These are phyloP conservation scores for Trinectes maculatus DNA, from an alignment of 2,113 vertebrate species.

Conservation along the genomic window DNA sequence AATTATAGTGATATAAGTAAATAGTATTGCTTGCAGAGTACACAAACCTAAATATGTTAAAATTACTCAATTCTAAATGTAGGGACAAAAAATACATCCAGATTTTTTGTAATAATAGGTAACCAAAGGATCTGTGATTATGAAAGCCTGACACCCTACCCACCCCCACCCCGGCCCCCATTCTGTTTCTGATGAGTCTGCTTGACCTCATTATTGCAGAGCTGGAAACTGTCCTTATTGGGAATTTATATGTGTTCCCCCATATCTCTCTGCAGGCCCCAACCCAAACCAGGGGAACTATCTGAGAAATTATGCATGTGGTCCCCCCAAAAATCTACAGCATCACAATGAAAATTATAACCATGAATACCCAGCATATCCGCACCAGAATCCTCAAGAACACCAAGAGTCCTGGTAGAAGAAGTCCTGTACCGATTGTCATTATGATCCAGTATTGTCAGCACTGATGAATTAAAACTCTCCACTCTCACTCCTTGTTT, in stretches of 20 bases:
- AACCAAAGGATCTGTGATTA: neutral
- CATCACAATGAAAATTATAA: neutral
- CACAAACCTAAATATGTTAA: neutral
- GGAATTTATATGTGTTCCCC: constrained; percentile 6
- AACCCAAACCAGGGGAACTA: neutral
- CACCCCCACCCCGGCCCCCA: no score
- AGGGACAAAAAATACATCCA: neutral
- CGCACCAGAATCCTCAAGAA: neutral
- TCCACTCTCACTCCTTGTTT: neutral
- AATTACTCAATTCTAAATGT: neutral
- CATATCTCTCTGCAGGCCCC: constrained; percentile 33
- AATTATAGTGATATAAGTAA: neutral
- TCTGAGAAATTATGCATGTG: constrained; percentile 6
- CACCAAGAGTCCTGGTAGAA: constrained; percentile 25
- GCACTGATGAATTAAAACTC: neutral
- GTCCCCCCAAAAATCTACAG: neutral
- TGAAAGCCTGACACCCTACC: no score
- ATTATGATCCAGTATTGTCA: neutral
- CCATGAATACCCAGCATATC: neutral
- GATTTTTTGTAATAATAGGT: neutral
- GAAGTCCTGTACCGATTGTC: neutral
- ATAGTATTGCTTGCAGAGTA: neutral
- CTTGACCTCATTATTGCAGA: constrained; percentile 16
- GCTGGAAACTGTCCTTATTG: neutral
- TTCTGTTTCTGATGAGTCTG: constrained; percentile 16